phyloP scores from a whole-genome alignment of 2,888 invertebrate species.

The Cheilosia pagana region DNA sequence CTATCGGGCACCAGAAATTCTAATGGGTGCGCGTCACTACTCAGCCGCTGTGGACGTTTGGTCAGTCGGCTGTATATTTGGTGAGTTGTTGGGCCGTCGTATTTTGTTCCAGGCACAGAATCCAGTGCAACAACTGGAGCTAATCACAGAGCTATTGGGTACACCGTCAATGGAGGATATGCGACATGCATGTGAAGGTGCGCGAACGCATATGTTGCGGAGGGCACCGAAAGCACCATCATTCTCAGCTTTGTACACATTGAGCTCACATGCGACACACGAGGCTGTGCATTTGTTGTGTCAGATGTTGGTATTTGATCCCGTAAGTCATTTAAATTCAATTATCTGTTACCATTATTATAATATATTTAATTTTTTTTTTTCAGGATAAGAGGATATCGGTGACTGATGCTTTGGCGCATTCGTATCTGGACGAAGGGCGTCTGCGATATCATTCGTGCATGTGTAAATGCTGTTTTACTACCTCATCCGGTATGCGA shows the following conservation, averaged over 20 bases:
- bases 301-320: constrained; percentile 99
- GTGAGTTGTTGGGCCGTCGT: constrained; percentile 96
- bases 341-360: not conserved
- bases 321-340: constrained; percentile 86
- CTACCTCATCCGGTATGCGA: constrained; percentile 89
- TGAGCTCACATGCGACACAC: constrained; percentile 96
- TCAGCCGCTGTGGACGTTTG: constrained; percentile 98
- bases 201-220: constrained; percentile 94
- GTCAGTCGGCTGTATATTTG: constrained; percentile 99
- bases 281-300: constrained; percentile 98
- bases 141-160: constrained; percentile 98
- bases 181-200: constrained; percentile 98
- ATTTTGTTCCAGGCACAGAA: constrained; percentile 99
- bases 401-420: constrained; percentile 96
- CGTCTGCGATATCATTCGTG: constrained; percentile 99
- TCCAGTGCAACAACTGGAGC: constrained; percentile 98
- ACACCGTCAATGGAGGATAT: constrained; percentile 98
- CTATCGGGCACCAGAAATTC: constrained; percentile 98
- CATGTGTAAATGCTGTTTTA: constrained; percentile 99
- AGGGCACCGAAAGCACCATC: constrained; percentile 94
- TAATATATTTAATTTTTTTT: constrained; percentile 20
- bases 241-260: constrained; percentile 94
- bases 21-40: constrained; percentile 99
- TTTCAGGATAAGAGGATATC: constrained; percentile 95
- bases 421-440: constrained; percentile 99